Evolutionary conservation across 2,113 vertebrate species (phyloP), one percentile per base, ranked within the genome.

Genomic region (Murina feae): DNA sequence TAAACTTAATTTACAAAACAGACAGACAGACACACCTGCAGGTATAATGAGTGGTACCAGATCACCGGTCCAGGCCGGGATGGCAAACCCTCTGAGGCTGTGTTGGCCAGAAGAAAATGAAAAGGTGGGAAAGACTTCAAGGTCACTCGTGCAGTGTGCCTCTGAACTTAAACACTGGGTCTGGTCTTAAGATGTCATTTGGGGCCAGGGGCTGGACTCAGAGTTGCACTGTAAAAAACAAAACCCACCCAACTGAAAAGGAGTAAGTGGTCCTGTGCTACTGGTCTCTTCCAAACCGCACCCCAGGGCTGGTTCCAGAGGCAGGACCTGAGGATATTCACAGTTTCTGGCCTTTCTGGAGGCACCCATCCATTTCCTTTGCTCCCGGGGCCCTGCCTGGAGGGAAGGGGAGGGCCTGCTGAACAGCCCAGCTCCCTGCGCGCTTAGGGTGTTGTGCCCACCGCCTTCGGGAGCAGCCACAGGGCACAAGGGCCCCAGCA

Each of bases 331-430:
- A 39, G 32, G 5, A 11, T 23, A 25, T 11, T 42, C 58, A 6
- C 11, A 42, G 72, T 12, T 12, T 58, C 1, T 1, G 23, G 25
- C n/a, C 76, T 60, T 18, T 85, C 16, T 4, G 11, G 6, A 17
- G 1, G 9, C 0, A 16, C 7, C 18, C 1, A 0, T 63, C 0
- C 4, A 12, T 47, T 11, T 23, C 21, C 63, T 75, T 75, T 47
- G 42, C 42, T 44, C 25, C 3, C 12, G 58, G 58, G 58, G 25
- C 58, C 58, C 58, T 60, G 58, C 58, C 58, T 28, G 25, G 23
- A 23, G 21, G 23, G 3, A 23, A 4, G 55, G 55, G 55, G 58
- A 25, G 25, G 16, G 74, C 8, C 16, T 20, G 37, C 4, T 11
- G 28, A 12, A 10, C 60, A 63, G 60, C 60, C 60, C 28, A 63